Evolutionary conservation across 30 jellyfish, hydroid and myxozoan species (phyloP).

Genomic region (Morbakka virulenta): DNA sequence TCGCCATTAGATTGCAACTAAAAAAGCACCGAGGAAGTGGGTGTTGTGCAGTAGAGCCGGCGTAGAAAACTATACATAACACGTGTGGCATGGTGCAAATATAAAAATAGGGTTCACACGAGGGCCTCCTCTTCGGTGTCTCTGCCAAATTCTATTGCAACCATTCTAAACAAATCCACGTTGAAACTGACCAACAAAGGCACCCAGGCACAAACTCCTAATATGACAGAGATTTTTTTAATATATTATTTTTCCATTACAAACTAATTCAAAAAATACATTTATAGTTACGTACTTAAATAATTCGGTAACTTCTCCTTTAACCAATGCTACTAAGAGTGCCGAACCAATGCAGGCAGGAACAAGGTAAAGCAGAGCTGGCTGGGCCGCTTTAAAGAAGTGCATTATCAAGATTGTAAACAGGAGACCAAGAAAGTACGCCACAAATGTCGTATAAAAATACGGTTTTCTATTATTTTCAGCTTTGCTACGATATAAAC

Average conservation of each 20-base stretch:
- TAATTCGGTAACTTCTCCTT: constrained; percentile 80
- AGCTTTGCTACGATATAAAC: constrained; percentile 54
- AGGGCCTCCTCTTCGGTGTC: too few species aligned
- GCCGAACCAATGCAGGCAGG: constrained; percentile 99
- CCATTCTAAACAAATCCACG: too few species aligned
- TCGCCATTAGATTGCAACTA: too few species aligned
- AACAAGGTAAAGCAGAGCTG: constrained; percentile 89
- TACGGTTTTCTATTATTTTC: constrained; percentile 72
- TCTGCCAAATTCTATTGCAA: too few species aligned
- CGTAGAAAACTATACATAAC: too few species aligned
- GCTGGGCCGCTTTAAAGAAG: constrained; percentile 88
- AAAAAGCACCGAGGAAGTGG: too few species aligned
- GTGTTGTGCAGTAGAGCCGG: too few species aligned
- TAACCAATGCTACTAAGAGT: constrained; percentile 63
- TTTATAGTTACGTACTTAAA: constrained; percentile 93
- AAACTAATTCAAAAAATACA: background rate
- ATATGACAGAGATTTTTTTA: background rate
- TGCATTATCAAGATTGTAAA: constrained; percentile 75
- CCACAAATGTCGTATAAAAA: constrained; percentile 78
- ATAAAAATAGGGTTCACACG: too few species aligned
- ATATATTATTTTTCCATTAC: background rate
- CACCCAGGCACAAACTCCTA: too few species aligned
- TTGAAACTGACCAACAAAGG: too few species aligned
- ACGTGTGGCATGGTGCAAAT: too few species aligned
- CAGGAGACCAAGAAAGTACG: constrained; percentile 88